Evolutionary conservation across 2,113 vertebrate species (phyloP), one percentile per base, ranked within the genome.

Genomic region (Zootoca vivipara): DNA sequence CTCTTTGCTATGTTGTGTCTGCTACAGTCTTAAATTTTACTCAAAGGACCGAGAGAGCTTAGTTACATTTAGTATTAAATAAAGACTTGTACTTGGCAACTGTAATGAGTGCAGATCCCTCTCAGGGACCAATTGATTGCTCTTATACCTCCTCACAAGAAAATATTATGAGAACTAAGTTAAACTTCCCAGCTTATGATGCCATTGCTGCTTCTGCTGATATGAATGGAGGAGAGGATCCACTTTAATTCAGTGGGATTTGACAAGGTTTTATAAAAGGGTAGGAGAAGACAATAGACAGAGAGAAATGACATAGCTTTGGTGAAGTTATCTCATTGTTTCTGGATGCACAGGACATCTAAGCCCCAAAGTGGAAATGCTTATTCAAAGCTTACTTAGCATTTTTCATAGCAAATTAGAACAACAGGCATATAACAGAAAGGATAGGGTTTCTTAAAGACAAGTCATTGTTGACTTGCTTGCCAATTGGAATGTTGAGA

Each of bases 31-130:
- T 73, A 26, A 80, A 0, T 35, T 33, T 86, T 87, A 64, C 70
- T 87, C 16, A 42, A 26, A 38, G 35, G 16, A 2, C 26, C 0
- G 0, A 83, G 56, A 46, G 38, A 40, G 30, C 83, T 90, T 78
- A 42, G 1, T n/a, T 81, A 70, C 12, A 22, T 90, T 78, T 8
- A 83, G 30, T 67, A 64, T 65, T 83, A 38, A 75, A 86, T 88
- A 88, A 72, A 70, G 40, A 28, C 28, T 89, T 2, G 4, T 89
- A 40, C 89, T 85, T 16, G 13, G 52, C 78, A 35, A 77, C 82
- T 78, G 42, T 73, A 81, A 8, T 67, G 74, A 87, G 89, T 83
- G 85, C 4, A 0, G 72, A 58, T 12, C 87, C 87, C 85, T 78
- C 83, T 82, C 82, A 86, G 73, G 86, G 87, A 58, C 52, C 0